phyloP scores from a whole-genome alignment of 2,113 vertebrate genomes.

The Rafetus swinhoei region DNA sequence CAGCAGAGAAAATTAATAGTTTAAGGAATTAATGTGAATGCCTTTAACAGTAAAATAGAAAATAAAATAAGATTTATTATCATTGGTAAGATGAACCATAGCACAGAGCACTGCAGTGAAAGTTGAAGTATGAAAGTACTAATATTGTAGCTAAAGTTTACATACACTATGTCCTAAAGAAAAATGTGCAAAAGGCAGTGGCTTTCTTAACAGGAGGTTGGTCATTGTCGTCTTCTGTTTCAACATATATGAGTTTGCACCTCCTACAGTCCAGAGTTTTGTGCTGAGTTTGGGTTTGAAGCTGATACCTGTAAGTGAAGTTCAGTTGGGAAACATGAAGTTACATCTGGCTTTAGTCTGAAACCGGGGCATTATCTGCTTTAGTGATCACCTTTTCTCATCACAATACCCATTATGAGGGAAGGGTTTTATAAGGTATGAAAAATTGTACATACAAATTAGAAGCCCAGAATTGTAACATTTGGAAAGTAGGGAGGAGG shows the following conservation, averaged over 20 bases:
- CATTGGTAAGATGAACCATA: neutral
- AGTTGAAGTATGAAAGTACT: neutral
- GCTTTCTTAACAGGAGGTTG: neutral
- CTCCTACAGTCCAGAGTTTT: neutral
- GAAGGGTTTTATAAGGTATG: neutral
- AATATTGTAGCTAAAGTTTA: neutral
- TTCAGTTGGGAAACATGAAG: neutral
- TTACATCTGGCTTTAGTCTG: neutral
- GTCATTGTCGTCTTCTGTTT: neutral
- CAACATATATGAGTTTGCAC: neutral
- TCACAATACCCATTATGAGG: neutral
- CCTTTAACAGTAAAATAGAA: neutral
- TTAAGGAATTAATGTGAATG: neutral
- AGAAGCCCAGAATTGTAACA: neutral
- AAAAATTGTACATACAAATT: neutral
- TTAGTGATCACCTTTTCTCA: neutral
- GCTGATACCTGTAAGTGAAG: neutral
- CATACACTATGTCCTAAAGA: neutral
- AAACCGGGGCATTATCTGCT: neutral
- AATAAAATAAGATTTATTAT: neutral
- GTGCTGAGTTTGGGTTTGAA: neutral
- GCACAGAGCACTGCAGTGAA: neutral
- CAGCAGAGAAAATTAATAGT: neutral
- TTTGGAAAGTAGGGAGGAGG: neutral
- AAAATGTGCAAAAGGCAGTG: neutral